A percentile compares a stretch with the other conserved stretches of the same genome.
These are phyloP conservation scores for Oxygymnocypris stewartii DNA, from an alignment of 2,113 vertebrate species.

Conservation along the genomic window DNA sequence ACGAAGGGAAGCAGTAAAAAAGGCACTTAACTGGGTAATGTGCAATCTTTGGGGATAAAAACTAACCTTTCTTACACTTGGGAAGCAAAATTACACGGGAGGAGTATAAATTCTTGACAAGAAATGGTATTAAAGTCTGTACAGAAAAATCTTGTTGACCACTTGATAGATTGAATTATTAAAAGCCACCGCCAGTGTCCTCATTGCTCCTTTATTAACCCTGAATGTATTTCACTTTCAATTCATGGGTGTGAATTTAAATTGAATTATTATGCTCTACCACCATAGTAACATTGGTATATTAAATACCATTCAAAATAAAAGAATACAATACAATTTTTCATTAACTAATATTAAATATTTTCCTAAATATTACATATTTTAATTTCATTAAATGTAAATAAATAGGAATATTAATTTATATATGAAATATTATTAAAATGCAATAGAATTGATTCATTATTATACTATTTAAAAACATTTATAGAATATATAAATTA, in stretches of 20 bases:
- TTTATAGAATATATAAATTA: no score
- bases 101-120: constrained; percentile 53
- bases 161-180: constrained; percentile 25
- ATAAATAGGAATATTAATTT: no score
- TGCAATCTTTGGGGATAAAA: constrained; percentile 71
- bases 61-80: constrained; percentile 67
- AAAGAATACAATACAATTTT: no score
- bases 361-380: no score
- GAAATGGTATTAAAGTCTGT: constrained; percentile 26
- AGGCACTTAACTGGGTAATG: constrained; percentile 69
- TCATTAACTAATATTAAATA: no score
- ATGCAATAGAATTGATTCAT: no score
- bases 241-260: not conserved
- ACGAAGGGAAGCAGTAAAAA: constrained; percentile 64
- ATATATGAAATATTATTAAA: no score
- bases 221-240: constrained; percentile 1
- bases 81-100: constrained; percentile 61
- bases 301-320: no score
- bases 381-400: no score
- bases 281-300: not conserved
- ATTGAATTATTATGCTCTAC: not conserved
- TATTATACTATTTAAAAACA: no score
- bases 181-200: not conserved
- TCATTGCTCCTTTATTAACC: not conserved
- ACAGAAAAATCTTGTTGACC: constrained; percentile 14